phyloP scores from a whole-genome alignment of 2,888 invertebrate species.

The Lydus trimaculatus region DNA sequence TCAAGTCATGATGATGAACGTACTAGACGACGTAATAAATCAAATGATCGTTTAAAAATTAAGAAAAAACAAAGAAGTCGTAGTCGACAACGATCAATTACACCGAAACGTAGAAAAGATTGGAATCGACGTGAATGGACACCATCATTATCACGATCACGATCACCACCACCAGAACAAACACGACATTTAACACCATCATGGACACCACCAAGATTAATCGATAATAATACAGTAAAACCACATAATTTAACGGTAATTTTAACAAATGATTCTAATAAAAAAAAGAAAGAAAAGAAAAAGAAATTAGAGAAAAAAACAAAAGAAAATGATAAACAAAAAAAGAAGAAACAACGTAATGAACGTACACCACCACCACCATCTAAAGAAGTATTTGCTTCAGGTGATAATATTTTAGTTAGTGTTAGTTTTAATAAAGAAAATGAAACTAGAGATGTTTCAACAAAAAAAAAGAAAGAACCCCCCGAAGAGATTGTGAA shows the following conservation, averaged over 20 bases:
- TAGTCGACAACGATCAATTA: slow-evolving; percentile 49
- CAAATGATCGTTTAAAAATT: slow-evolving; percentile 53
- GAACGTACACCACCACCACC: slow-evolving; percentile 69
- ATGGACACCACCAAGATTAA: slow-evolving; percentile 70
- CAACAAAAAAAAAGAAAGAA: slow-evolving; percentile 52
- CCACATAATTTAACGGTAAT: slow-evolving; percentile 68
- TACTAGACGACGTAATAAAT: slow-evolving; percentile 54
- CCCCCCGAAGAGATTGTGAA: slow-evolving; percentile 52
- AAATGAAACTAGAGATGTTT: slow-evolving; percentile 56
- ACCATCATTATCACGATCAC: slow-evolving; percentile 68
- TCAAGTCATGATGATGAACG: slow-evolving; percentile 46
- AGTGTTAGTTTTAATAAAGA: slow-evolving; percentile 89
- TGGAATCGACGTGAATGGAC: slow-evolving; percentile 57
- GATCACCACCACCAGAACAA: slow-evolving; percentile 62
- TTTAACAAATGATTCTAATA: slow-evolving; percentile 66
- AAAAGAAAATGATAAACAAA: slow-evolving; percentile 55
- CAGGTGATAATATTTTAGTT: slow-evolving; percentile 91
- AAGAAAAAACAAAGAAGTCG: slow-evolving; percentile 56
- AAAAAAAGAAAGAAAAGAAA: slow-evolving; percentile 61
- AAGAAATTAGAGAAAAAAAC: slow-evolving; percentile 59
- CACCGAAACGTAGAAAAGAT: slow-evolving; percentile 47
- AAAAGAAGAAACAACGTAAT: slow-evolving; percentile 55
- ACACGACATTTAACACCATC: slow-evolving; percentile 57
- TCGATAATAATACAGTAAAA: slow-evolving; percentile 53
- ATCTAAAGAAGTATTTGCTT: slow-evolving; percentile 90